These are phyloP conservation scores for Hofmannophila pseudospretella DNA, from an alignment of 2,888 invertebrate species.

Conservation along the genomic window DNA sequence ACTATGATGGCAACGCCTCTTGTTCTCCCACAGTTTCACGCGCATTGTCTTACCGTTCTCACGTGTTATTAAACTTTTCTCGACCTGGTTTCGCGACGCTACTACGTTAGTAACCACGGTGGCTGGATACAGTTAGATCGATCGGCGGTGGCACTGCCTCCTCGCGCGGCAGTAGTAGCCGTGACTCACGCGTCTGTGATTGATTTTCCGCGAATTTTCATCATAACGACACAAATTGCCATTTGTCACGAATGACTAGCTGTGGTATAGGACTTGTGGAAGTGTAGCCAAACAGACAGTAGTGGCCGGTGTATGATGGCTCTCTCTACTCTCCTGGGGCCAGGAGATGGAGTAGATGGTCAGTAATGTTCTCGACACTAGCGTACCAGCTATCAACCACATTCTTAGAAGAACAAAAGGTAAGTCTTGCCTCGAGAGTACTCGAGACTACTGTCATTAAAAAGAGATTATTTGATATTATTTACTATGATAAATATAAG, in stretches of 20 bases:
- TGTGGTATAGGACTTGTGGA: background rate
- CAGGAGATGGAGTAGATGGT: constrained; percentile 37
- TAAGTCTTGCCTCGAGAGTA: too few species aligned
- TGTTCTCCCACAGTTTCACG: constrained; percentile 71
- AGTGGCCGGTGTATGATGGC: constrained; percentile 33
- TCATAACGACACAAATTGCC: constrained; percentile 10
- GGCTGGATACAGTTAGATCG: constrained; percentile 33
- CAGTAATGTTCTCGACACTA: constrained; percentile 63
- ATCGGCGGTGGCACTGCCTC: constrained; percentile 23
- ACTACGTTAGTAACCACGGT: constrained; percentile 18
- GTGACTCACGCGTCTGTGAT: constrained; percentile 42
- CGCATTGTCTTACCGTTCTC: constrained; percentile 67
- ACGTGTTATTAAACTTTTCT: constrained; percentile 50
- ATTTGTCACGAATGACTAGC: constrained; percentile 1
- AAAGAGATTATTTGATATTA: too few species aligned
- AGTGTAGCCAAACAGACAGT: background rate
- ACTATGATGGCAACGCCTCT: constrained; percentile 78
- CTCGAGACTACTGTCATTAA: too few species aligned
- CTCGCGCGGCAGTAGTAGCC: constrained; percentile 23
- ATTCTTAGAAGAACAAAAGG: constrained; percentile 65
- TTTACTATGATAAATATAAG: too few species aligned
- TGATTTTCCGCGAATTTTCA: constrained; percentile 38
- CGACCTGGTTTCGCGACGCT: constrained; percentile 35
- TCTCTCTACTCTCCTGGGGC: constrained; percentile 33
- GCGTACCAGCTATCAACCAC: constrained; percentile 65